These are phyloP conservation scores for Mirza zaza DNA, from an alignment of 2,113 vertebrate species.

Conservation along the genomic window DNA sequence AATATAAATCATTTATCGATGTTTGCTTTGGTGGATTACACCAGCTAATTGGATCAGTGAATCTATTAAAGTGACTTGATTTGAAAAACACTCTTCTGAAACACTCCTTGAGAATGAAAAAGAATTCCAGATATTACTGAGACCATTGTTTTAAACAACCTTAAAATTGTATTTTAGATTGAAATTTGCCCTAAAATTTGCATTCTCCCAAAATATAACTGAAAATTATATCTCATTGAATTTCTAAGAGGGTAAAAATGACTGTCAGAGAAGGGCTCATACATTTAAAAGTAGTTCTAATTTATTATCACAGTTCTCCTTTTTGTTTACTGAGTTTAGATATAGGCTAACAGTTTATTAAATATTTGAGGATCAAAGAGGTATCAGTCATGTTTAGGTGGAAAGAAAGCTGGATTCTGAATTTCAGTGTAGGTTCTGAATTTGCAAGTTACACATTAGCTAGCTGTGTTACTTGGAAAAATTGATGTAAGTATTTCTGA, in stretches of 20 bases:
- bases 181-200: neutral
- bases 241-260: neutral
- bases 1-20: neutral
- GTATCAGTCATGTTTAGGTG: neutral
- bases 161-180: conserved; percentile 37
- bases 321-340: neutral
- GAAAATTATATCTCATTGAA: neutral
- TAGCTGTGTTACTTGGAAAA: neutral
- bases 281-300: neutral
- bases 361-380: neutral
- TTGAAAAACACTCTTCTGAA: neutral
- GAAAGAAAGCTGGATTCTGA: neutral
- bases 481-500: neutral
- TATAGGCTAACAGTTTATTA: neutral
- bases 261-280: neutral
- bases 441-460: neutral
- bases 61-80: neutral
- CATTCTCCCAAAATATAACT: neutral
- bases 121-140: neutral
- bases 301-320: neutral
- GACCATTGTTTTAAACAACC: neutral
- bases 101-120: neutral
- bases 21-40: neutral
- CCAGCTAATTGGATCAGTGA: neutral
- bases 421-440: neutral